These are phyloP conservation scores for Margarornis squamiger DNA, from an alignment of 2,797 vertebrate genomes.

Conservation along the genomic window DNA sequence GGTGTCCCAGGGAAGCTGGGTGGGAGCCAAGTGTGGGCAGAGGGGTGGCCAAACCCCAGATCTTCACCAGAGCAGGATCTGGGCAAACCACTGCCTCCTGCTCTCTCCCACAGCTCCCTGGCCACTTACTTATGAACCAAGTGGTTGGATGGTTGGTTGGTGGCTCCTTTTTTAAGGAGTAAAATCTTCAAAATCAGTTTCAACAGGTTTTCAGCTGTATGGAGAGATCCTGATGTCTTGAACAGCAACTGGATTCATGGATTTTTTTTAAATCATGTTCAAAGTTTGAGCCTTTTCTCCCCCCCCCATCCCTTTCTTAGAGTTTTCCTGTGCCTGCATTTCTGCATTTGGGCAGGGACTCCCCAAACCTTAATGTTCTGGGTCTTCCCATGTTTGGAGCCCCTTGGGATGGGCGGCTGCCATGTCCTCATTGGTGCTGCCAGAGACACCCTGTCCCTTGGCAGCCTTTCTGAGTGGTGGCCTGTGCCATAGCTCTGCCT, in stretches of 20 bases:
- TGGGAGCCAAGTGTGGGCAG: background rate
- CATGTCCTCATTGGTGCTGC: rapidly evolving
- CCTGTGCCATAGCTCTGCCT: conserved; percentile 12
- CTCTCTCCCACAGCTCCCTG: rapidly evolving
- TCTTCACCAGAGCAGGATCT: background rate
- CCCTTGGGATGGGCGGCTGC: background rate
- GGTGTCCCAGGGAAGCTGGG: background rate
- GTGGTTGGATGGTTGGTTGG: background rate
- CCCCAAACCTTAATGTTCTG: background rate
- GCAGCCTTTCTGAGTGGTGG: background rate
- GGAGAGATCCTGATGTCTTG: background rate
- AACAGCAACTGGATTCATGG: background rate
- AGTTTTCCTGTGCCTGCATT: background rate
- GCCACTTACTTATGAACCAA: background rate
- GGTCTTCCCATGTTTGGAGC: background rate
- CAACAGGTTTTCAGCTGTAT: background rate
- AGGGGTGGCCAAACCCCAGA: background rate
- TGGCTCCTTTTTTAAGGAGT: background rate
- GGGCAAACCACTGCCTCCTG: rapidly evolving
- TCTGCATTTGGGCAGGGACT: background rate
- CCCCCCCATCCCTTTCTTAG: background rate
- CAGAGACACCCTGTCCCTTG: rapidly evolving
- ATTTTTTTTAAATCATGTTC: background rate
- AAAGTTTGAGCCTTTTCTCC: background rate
- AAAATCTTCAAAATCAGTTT: background rate